phyloP scores from a whole-genome alignment of 2,888 invertebrate genomes.

The Craniophora ligustri region DNA sequence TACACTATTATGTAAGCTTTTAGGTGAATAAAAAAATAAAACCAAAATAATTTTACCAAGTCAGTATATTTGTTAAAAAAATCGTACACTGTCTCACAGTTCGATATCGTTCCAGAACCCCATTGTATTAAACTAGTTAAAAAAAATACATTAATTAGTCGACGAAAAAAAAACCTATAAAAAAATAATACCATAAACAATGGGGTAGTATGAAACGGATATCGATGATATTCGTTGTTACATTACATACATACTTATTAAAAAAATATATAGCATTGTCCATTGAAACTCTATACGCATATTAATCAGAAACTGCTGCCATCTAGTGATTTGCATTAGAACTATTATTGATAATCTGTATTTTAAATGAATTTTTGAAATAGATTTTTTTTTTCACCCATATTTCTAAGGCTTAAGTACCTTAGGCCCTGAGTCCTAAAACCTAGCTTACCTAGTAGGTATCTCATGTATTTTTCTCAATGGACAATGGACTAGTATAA shows the following conservation, averaged over 20 bases:
- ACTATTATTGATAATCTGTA: neutral
- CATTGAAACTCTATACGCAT: constrained; percentile 19
- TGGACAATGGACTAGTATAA: constrained; percentile 45
- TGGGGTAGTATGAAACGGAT: constrained; percentile 87
- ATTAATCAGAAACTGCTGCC: constrained; percentile 5
- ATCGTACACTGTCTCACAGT: constrained; percentile 73
- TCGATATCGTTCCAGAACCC: constrained; percentile 87
- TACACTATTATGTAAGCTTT: too few species aligned
- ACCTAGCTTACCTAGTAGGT: too few species aligned
- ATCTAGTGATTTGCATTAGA: constrained; percentile 1
- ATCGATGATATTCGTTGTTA: constrained; percentile 81
- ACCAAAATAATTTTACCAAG: constrained; percentile 61
- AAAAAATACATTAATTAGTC: constrained; percentile 58
- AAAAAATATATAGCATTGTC: constrained; percentile 33
- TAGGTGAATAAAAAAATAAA: constrained; percentile 60
- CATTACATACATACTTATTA: constrained; percentile 50
- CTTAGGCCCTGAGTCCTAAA: too few species aligned
- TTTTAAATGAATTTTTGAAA: neutral
- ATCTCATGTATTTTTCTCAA: too few species aligned
- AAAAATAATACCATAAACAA: constrained; percentile 71
- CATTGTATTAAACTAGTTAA: constrained; percentile 79
- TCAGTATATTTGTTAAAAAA: constrained; percentile 87
- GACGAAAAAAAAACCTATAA: constrained; percentile 55
- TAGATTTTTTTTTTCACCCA: too few species aligned
- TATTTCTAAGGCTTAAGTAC: too few species aligned